Base-by-base conservation (phyloP, 2,797 vertebrate species). In the Platalea minor region DNA sequence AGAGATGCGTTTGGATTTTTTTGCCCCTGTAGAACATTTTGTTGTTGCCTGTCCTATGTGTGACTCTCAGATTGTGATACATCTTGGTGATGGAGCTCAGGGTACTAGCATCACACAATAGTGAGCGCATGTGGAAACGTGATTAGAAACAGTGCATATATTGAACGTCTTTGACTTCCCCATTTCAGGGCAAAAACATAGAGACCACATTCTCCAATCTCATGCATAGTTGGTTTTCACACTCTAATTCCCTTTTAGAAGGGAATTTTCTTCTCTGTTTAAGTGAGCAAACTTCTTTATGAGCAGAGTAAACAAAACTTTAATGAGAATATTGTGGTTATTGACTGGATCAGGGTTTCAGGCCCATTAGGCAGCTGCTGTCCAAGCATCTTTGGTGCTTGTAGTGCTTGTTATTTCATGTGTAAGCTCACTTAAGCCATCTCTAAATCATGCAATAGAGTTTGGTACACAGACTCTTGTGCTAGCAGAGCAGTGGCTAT, bases 391-490 rank as follows among this genome's bases (percentile, higher is more conserved):
- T 91, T 89, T 78, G 57, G 78, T 83, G 68, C 94, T 75, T 83
- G 83, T 9, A 70, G 17, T 12, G 5, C 61, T 93, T 95, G 88
- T 89, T 91, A 81, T 94, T 92, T 89, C 46, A 83, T 57, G 31
- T 83, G 59, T 89, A 93, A 95, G 82, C 91, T 96, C 64, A 91
- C 75, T 75, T 91, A 92, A 93, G 76, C 81, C 72, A 43, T 57
- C 53, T 83, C 78, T 92, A 93, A 95, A 93, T 89, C 92, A 92
- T 35, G 72, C 72, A 85, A 5, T 57, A 75, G 68, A 60, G 29
- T 91, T 83, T 89, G 64, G 61, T 94, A 85, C 46, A 89, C 87
- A 89, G 48, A 85, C 37, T 91, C 48, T 75, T 82, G 48, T 80
- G 57, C 39, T 77, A 85, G 60, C 25, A 80, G 56, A 91, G 33